Evolutionary conservation across 2,113 vertebrate genomes (phyloP).

Genomic region (Nannospalax galili): DNA sequence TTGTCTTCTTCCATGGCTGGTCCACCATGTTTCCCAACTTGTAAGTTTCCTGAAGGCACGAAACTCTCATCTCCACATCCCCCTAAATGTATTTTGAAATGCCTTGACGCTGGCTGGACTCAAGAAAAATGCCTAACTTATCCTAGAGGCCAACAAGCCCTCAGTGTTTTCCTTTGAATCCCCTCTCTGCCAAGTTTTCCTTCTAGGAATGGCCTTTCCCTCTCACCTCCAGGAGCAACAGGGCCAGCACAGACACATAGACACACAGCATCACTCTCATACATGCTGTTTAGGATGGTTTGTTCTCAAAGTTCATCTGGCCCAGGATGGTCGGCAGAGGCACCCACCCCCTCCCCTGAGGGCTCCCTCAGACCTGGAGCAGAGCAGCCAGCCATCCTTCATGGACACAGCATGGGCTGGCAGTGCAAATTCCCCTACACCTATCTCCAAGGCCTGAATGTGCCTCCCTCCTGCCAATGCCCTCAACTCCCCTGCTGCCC

Average conservation of each 20-base stretch:
- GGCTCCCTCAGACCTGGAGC: not conserved
- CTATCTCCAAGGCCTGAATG: not conserved
- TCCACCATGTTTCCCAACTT: not conserved
- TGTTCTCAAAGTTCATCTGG: too few species aligned
- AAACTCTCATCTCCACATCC: not conserved
- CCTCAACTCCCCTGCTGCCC: not conserved
- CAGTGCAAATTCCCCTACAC: not conserved
- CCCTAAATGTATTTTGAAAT: not conserved
- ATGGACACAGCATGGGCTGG: not conserved
- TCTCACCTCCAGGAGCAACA: not conserved
- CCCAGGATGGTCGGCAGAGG: not conserved
- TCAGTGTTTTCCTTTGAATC: not conserved
- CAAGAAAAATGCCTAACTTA: not conserved
- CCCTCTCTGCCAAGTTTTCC: not conserved
- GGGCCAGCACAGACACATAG: not conserved
- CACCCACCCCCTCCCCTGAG: not conserved
- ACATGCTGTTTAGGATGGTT: not conserved
- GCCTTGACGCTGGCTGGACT: not conserved
- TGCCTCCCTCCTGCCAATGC: not conserved
- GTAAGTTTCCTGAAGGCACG: not conserved
- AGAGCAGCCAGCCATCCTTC: not conserved
- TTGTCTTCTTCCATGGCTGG: not conserved
- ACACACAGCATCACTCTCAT: too few species aligned
- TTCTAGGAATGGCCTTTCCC: not conserved
- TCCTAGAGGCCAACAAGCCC: not conserved